These are phyloP conservation scores for Ptyas mucosa DNA, from an alignment of 2,113 vertebrate genomes.

Conservation along the genomic window DNA sequence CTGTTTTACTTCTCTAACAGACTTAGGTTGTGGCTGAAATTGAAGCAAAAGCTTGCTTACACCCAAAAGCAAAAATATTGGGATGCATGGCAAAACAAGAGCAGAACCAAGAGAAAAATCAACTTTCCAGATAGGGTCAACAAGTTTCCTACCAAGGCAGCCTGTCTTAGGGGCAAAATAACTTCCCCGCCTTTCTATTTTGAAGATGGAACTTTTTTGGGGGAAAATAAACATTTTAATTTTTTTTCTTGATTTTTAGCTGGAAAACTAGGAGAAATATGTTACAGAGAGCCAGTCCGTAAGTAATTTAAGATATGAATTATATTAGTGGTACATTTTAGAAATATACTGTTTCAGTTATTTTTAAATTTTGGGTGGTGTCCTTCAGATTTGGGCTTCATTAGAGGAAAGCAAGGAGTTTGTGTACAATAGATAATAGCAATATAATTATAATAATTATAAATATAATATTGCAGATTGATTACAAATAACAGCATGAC, in stretches of 20 bases:
- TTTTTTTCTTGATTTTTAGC: constrained; percentile 45
- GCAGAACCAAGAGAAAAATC: not conserved
- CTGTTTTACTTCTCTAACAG: not conserved
- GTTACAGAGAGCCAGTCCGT: constrained; percentile 67
- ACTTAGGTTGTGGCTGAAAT: not conserved
- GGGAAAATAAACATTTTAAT: not conserved
- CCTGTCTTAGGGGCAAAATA: not conserved
- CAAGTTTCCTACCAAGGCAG: not conserved
- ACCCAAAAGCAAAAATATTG: not conserved
- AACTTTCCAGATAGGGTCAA: not conserved
- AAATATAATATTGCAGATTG: not conserved
- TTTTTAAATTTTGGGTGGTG: not conserved
- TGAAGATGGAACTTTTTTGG: not conserved
- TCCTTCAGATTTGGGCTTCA: not conserved
- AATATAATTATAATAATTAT: not conserved
- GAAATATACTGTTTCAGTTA: not conserved
- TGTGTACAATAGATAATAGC: not conserved
- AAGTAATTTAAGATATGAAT: constrained; percentile 51
- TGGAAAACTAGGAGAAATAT: constrained; percentile 68
- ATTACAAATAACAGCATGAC: not conserved
- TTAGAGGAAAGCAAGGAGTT: not conserved
- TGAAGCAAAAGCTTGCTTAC: not conserved
- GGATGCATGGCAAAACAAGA: not conserved
- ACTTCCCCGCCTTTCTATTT: not conserved
- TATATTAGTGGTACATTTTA: not conserved